Evolutionary conservation across 2,113 vertebrate genomes (phyloP), one percentile per base, ranked within the genome.

Genomic region (Cisticola juncidis): DNA sequence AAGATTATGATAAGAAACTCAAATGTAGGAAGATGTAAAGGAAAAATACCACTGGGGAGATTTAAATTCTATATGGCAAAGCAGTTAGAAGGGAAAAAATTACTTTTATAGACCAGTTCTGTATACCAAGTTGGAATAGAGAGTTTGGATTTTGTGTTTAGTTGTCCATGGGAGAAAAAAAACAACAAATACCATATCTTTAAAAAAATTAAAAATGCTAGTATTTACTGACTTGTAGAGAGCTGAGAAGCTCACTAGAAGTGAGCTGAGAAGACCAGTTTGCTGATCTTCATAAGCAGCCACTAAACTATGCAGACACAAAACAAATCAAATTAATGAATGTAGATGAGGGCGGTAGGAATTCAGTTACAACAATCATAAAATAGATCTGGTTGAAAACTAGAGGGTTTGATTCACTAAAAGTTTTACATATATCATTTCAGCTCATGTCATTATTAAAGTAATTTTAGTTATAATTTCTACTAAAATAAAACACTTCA

Each of bases 71-170:
- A 31, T 3, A 17, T 50, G 11, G 7, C 14, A 85, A 73, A 74
- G 33, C 38, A 81, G 8, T 68, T 58, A 61, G 33, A 82, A 74
- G 18, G 14, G n/a, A 2, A 62, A 54, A 40, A 57, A 5, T 1
- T 0, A 11, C 29, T 61, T 91, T 73, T 70, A 7, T 29, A 26
- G n/a, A 56, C 12, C 13, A 58, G 40, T 24, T 48, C 20, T 76
- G 9, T 57, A 25, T 5, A 1, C 5, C 0, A 0, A 3, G 5
- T 56, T 83, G 80, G 24, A 51, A 42, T 31, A 60, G 29, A 36
- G 33, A 83, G 31, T 38, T 33, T 64, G 15, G 15, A 42, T 74
- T 74, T 87, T 64, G 12, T 56, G 3, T 64, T 77, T 62, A 51
- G 8, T 23, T 36, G 2, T 62, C 21, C 14, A 71, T 4, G 70